Base-by-base conservation (phyloP, 2,797 vertebrate genomes). In the Myoxocephalus aenaeus region DNA sequence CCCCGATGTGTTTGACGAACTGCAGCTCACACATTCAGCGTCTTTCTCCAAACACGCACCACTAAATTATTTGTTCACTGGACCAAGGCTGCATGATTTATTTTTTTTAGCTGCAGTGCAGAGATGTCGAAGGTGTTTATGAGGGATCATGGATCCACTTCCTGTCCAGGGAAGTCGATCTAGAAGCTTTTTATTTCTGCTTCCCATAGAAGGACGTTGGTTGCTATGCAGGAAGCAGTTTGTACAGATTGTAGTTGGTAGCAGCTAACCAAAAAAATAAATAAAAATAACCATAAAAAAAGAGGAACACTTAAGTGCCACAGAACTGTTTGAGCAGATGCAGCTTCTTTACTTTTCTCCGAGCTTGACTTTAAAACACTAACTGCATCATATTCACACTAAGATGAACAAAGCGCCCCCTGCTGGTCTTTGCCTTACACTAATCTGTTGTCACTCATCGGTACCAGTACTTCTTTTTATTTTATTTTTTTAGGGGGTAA, bases 351-450 rank as follows among this genome's bases (percentile, higher is more conserved):
- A 56, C 51, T 82, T 86, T 75, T 72, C 51, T 72, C 70, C 72
- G 66, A 78, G 81, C 73, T 87, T 73, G 70, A 90, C 72, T 79
- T 80, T 79, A 76, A 85, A 83, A 89, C 86, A 85, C 82, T 90
- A 86, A 86, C 62, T 11, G 3, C 70, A 29, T 71, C 3, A n/a
- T 64, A 25, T 53, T 63, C 9, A 58, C 18, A 70, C 48, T 18
- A 14, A 44, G 42, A 74, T 15, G 71, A 77, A 73, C 25, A 70
- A 18, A 25, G 85, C 74, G 65, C 86, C 90, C 79, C 87, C 90
- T 90, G 91, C 93, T 92, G 90, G 72, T 75, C 67, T 68, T 93
- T 95, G 96, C 96, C 96, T 97, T 97, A 96, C 77, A 84, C 85
- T 81, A 3, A 38, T 32, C 89, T 80, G 84, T 92, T 73, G 80